A percentile compares a stretch with the other conserved stretches of the same genome.
Conservation (phyloP, 2,888 invertebrate genomes). For the Eristalinus aeneus region DNA sequence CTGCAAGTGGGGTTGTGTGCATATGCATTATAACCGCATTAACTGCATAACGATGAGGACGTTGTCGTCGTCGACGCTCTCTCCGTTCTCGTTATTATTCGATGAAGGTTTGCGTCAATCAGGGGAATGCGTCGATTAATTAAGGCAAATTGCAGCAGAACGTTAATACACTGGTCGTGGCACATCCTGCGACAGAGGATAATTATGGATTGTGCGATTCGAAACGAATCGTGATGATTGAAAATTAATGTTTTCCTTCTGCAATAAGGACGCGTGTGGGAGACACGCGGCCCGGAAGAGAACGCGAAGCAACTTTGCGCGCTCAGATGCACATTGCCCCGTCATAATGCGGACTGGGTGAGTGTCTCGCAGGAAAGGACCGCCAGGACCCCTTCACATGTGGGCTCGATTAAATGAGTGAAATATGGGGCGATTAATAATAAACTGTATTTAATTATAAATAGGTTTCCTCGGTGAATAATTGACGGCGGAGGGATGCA, state of each 20-base stretch:
- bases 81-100: neutral
- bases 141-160: constrained; percentile 63
- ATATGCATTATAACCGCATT: constrained; percentile 64
- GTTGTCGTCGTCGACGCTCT: constrained; percentile 3
- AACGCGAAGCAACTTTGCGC: constrained; percentile 1
- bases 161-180: constrained; percentile 40
- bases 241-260: constrained; percentile 61
- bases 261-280: constrained; percentile 14
- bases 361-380: constrained; percentile 18
- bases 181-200: constrained; percentile 51
- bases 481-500: constrained; percentile 4
- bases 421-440: constrained; percentile 38
- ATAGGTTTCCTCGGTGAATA: constrained; percentile 43
- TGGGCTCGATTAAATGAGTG: constrained; percentile 28
- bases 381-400: neutral
- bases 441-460: constrained; percentile 56
- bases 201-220: constrained; percentile 48
- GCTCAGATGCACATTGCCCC: constrained; percentile 17
- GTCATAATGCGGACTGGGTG: constrained; percentile 21
- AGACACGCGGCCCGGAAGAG: neutral
- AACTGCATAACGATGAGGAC: constrained; percentile 45
- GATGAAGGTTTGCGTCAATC: constrained; percentile 60
- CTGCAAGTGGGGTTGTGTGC: constrained; percentile 15
- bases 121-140: constrained; percentile 60
- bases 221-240: constrained; percentile 54